These are phyloP conservation scores for Hydraecia micacea DNA, from an alignment of 2,888 invertebrate genomes.

Conservation along the genomic window DNA sequence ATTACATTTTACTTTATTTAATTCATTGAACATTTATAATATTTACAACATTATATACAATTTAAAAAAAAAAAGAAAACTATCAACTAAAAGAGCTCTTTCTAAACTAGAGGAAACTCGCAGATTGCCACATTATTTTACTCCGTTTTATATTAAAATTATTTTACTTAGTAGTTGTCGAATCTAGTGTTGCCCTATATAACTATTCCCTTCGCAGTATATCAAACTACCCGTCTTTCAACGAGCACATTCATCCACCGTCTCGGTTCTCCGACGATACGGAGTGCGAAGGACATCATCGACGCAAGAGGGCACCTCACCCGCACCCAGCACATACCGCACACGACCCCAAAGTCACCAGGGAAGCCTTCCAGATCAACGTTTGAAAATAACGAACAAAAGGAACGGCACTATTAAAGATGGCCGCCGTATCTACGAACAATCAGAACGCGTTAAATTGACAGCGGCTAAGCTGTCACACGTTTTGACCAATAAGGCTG, in stretches of 20 bases:
- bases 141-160: neutral
- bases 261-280: conserved; percentile 95
- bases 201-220: conserved; percentile 87
- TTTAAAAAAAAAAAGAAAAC: neutral
- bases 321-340: conserved; percentile 72
- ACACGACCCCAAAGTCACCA: conserved; percentile 88
- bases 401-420: conserved; percentile 45
- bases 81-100: neutral
- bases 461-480: conserved; percentile 23
- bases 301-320: conserved; percentile 83
- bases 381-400: conserved; percentile 87
- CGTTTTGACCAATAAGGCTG: conserved; percentile 29
- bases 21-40: neutral
- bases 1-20: neutral
- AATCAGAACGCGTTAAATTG: conserved; percentile 34
- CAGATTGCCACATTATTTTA: neutral
- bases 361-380: conserved; percentile 95
- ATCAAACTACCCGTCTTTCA: conserved; percentile 95
- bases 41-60: neutral
- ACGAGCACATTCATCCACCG: conserved; percentile 96
- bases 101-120: neutral
- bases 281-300: conserved; percentile 89
- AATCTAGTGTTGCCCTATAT: conserved; percentile 13
- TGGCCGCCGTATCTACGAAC: conserved; percentile 36
- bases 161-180: conserved; percentile 1